Base-by-base conservation (phyloP, 2,888 invertebrate species). In the Agelastica alni region DNA sequence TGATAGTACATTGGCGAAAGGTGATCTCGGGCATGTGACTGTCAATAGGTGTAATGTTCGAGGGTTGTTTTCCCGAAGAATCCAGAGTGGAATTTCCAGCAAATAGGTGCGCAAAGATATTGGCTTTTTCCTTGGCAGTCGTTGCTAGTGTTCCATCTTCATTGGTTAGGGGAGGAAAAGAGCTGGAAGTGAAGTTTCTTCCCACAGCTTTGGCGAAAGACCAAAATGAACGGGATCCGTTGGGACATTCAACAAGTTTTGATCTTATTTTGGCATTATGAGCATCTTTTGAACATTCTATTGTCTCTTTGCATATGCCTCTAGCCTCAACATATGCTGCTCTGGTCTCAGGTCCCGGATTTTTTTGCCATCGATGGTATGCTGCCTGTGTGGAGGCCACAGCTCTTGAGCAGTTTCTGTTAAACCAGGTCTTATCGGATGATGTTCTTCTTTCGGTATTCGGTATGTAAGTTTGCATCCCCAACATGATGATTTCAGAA, bases 341-440 rank as follows among this genome's bases (percentile, higher is more conserved):
- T 39, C 39, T 39, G 10, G 39, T 39, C 39, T 39, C 39, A 16
- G 39, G 39, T 9, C 17, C n/a, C 39, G 13, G 39, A 39, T 39
- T 14, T 39, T 39, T 17, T 2, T 17, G 31, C 31, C 31, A 31
- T 31, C 4, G 31, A 31, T 31, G 7, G 31, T 31, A 31, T 3
- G 6, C 34, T 34, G 31, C 31, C 7, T 31, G 31, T 6, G n/a
- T 6, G 4, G 7, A 6, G 12, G 6, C 31, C 10, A 4, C 31
- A 6, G 7, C 31, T 6, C 31, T 31, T 4, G 31, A 31, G 7
- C 31, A 31, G 3, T 3, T 31, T 31, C 4, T 31, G 12, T 6
- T n/a, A n/a, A n/a, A n/a, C n/a, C n/a, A n/a, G n/a, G n/a, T n/a
- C n/a, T n/a, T n/a, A n/a, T n/a, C n/a, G n/a, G 31, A 31, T 2